phyloP scores from a whole-genome alignment of 2,113 vertebrate species.

The Trogon melanurus region DNA sequence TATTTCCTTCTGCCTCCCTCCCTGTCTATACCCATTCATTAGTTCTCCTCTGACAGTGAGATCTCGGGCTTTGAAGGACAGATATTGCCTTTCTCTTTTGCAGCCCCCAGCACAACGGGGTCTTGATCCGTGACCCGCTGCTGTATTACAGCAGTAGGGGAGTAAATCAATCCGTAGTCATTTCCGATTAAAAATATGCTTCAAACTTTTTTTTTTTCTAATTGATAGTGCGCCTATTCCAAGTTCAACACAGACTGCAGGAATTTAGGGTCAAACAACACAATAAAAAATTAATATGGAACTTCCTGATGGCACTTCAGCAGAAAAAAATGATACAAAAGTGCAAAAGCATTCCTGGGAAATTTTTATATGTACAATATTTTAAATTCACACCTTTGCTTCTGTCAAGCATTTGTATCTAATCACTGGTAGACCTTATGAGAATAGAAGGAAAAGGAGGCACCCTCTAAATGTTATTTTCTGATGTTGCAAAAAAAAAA shows the following conservation, averaged over 20 bases:
- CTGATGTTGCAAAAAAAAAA: neutral
- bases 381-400: neutral
- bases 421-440: neutral
- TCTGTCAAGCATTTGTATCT: neutral
- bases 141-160: neutral
- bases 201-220: neutral
- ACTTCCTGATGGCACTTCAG: neutral
- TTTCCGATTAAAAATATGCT: neutral
- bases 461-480: neutral
- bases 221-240: neutral
- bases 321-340: neutral
- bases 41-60: neutral
- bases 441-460: neutral
- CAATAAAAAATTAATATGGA: neutral
- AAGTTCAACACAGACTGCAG: neutral
- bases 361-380: neutral
- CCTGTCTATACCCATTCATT: neutral
- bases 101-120: neutral
- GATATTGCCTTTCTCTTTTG: neutral
- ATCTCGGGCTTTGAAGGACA: neutral
- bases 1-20: constrained; percentile 20
- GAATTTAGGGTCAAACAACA: neutral
- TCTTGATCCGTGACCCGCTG: neutral
- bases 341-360: neutral
- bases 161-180: neutral